phyloP scores from a whole-genome alignment of 2,113 vertebrate species.

The Cavia porcellus region DNA sequence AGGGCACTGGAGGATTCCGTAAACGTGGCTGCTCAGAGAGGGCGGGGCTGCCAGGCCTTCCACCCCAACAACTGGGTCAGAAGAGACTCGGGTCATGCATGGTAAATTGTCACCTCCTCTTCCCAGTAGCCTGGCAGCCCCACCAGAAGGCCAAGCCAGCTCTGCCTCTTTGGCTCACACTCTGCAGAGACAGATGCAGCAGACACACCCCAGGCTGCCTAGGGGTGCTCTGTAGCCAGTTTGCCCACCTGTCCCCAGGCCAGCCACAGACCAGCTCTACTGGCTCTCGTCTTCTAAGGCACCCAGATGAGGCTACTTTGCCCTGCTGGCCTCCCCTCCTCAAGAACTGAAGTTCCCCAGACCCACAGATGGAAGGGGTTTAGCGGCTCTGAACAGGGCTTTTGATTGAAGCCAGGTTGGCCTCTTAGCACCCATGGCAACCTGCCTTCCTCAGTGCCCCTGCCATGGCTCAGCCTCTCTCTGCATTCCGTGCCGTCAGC shows the following conservation, averaged over 20 bases:
- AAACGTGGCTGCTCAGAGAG: slow-evolving; percentile 64
- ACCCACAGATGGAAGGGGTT: slow-evolving; percentile 85
- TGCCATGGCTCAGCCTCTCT: background rate
- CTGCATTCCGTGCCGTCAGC: background rate
- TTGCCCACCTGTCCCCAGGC: background rate
- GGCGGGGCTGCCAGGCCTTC: accelerated
- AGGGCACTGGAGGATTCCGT: slow-evolving; percentile 62
- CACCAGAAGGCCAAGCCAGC: background rate
- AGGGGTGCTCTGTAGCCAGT: background rate
- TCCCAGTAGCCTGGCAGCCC: background rate
- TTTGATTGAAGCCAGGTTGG: slow-evolving; percentile 85
- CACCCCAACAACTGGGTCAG: background rate
- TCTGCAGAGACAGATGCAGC: background rate
- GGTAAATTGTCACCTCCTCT: background rate
- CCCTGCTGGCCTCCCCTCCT: background rate
- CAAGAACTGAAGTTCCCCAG: slow-evolving; percentile 64
- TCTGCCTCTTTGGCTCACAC: background rate
- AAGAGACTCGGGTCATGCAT: background rate
- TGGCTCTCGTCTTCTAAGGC: background rate
- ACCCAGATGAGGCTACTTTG: background rate
- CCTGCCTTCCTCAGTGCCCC: background rate
- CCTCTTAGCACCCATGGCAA: background rate
- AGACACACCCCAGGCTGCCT: background rate
- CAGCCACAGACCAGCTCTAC: background rate
- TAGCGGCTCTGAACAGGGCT: slow-evolving; percentile 69